Base-by-base conservation (phyloP, 2,797 vertebrate genomes). In the Echiichthys vipera region DNA sequence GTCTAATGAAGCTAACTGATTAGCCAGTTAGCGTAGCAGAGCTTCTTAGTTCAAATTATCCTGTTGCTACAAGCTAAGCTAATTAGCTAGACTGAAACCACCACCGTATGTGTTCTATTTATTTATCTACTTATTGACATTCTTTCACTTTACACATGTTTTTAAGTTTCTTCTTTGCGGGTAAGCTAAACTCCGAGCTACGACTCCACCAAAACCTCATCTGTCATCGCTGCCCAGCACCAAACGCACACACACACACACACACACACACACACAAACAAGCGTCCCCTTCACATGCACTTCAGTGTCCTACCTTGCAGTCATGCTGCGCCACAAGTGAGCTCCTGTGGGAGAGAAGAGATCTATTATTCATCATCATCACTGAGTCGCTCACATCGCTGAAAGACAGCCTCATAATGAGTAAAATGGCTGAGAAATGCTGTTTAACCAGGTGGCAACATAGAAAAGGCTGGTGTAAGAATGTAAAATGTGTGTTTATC, bases 321-420 rank as follows among this genome's bases (percentile, higher is more conserved):
- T 94, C 92, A 97, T 94, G 88, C 94, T 95, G 88, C 90, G 90
- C 96, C 96, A 97, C 62, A 96, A 66, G 68, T 85, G 91, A 0
- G 91, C 92, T 92, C 96, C 97, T 98, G 92, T 67, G 91, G 91
- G 36, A 57, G 74, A 69, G 59, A 78, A 64, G 63, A 77, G 5
- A 66, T 74, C 42, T 4, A 64, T 82, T 29, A 86, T 42, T 72
- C 18, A 76, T 63, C 53, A 34, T 30, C 34, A 14, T 36, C 29
- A 49, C 7, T 18, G 36, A 50, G n/a, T 13, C 15, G 42, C 36
- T 50, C 61, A 61, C 18, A 7, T 46, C 15, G 45, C 3, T 1
- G 5, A 2, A 24, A 27, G 59, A 22, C 2, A 1, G 3, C 30
- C 2, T 10, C 6, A 20, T 24, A 2, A 59, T 1, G 20, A 70